A percentile compares a stretch with the other conserved stretches of the same genome.
phyloP scores from a whole-genome alignment of 2,113 vertebrate genomes.

The Daubentonia madagascariensis region DNA sequence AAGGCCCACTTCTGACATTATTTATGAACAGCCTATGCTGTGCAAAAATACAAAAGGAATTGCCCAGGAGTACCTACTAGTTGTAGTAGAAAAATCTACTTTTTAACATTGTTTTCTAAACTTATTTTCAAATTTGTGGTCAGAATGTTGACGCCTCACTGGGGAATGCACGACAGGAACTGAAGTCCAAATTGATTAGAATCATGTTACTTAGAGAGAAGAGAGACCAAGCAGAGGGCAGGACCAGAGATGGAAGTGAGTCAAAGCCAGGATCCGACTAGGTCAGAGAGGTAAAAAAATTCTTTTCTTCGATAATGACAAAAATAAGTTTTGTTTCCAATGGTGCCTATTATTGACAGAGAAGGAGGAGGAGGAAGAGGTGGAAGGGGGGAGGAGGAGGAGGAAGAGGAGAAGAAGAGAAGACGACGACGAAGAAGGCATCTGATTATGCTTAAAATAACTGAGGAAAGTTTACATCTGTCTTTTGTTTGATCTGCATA shows the following conservation, averaged over 20 bases:
- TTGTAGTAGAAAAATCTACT: slow-evolving; percentile 81
- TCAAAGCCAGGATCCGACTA: background rate
- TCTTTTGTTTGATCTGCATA: background rate
- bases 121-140: slow-evolving; percentile 80
- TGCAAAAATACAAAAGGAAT: slow-evolving; percentile 82
- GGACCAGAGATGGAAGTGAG: background rate
- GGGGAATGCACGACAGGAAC: slow-evolving; percentile 57
- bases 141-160: slow-evolving; percentile 57
- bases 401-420: background rate
- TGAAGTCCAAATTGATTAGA: slow-evolving; percentile 72
- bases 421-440: no score
- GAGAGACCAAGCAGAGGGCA: background rate
- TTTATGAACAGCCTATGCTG: slow-evolving; percentile 82
- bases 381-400: background rate
- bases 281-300: background rate
- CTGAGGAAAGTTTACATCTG: background rate
- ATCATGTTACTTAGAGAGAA: slow-evolving; percentile 44
- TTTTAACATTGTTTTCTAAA: slow-evolving; percentile 79
- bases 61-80: slow-evolving; percentile 78
- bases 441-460: background rate
- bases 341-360: background rate
- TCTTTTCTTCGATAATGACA: background rate
- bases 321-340: slow-evolving; percentile 27
- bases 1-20: slow-evolving; percentile 87
- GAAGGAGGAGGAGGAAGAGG: no score